Percentiles rank a stretch among this genome's conserved stretches.
These are phyloP conservation scores for Drosophila formosana DNA, from an alignment of 2,888 invertebrate genomes.

Conservation along the genomic window DNA sequence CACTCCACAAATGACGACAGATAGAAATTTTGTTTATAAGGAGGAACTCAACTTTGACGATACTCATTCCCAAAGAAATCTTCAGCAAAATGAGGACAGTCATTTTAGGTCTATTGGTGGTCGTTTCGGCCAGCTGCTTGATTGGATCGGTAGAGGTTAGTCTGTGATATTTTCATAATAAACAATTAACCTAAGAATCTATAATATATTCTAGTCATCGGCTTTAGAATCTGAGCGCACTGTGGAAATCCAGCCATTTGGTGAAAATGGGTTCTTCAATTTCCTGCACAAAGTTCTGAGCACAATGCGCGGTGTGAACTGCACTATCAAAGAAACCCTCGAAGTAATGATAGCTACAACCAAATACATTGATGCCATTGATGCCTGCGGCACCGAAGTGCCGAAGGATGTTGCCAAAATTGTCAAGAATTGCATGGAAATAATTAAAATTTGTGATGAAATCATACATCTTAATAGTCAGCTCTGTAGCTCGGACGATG, in stretches of 20 bases:
- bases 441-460: conserved; percentile 28
- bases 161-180: background rate
- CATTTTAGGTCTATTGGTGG: conserved; percentile 49
- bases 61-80: conserved; percentile 17
- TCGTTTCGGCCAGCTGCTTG: conserved; percentile 50
- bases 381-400: conserved; percentile 20
- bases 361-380: conserved; percentile 24
- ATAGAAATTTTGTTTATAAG: conserved; percentile 40
- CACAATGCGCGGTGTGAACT: conserved; percentile 42
- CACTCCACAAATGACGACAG: conserved; percentile 20
- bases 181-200: no score
- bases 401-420: conserved; percentile 46
- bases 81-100: conserved; percentile 52
- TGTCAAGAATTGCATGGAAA: conserved; percentile 31
- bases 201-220: conserved; percentile 29
- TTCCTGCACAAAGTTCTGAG: conserved; percentile 12
- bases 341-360: conserved; percentile 31
- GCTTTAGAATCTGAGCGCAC: background rate
- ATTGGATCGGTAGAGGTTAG: conserved; percentile 46
- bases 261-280: conserved; percentile 21
- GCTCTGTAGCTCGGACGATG: conserved; percentile 17
- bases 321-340: conserved; percentile 21
- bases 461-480: conserved; percentile 36
- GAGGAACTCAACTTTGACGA: background rate
- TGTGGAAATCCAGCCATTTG: conserved; percentile 19